Conservation (phyloP, 2,113 vertebrate genomes). For the Geococcyx californianus region DNA sequence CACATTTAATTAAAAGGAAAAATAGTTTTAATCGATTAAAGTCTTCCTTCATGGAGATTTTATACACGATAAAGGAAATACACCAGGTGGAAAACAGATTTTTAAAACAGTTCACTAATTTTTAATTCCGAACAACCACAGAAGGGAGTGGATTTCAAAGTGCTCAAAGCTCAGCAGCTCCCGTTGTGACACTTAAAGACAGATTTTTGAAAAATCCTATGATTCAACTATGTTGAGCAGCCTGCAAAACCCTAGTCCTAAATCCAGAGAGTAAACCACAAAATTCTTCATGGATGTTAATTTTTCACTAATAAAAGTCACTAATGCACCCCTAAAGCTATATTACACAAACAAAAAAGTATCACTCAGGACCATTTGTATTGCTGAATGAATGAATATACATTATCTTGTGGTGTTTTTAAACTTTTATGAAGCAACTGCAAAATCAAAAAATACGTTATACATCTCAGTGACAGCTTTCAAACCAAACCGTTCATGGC, state of each 20-base stretch:
- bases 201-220: neutral
- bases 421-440: neutral
- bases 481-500: neutral
- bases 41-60: neutral
- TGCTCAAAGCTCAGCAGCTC: neutral
- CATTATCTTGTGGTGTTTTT: neutral
- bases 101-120: neutral
- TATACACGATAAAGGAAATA: neutral
- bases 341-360: neutral
- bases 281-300: neutral
- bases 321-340: neutral
- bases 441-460: neutral
- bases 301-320: neutral
- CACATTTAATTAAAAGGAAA: constrained; percentile 18
- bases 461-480: constrained; percentile 21
- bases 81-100: neutral
- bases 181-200: neutral
- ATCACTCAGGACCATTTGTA: neutral
- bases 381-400: neutral
- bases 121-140: neutral
- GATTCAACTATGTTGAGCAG: neutral
- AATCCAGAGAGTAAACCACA: neutral
- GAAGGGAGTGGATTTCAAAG: neutral
- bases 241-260: neutral
- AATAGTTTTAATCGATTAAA: neutral